Evolutionary conservation across 2,888 invertebrate species (phyloP).

Genomic region (Drosophila demipolita): DNA sequence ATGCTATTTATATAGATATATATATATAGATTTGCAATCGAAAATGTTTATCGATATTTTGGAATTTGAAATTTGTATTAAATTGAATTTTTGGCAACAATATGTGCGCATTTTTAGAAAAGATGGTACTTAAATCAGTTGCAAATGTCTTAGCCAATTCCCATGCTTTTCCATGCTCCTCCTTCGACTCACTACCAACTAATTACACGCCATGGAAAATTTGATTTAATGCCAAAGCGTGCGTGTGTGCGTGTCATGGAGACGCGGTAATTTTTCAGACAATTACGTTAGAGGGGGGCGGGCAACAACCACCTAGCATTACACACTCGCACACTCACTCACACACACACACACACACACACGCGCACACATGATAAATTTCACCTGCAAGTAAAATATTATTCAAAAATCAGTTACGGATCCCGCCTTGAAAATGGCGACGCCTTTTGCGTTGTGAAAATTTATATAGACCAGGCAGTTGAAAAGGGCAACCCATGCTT

Average conservation of each 20-base stretch:
- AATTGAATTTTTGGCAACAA: not conserved
- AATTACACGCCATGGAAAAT: slow-evolving; percentile 54
- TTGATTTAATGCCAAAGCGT: slow-evolving; percentile 72
- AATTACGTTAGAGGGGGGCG: slow-evolving; percentile 56
- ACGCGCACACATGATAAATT: slow-evolving; percentile 65
- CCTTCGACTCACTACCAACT: slow-evolving; percentile 16
- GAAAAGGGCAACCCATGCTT: slow-evolving; percentile 46
- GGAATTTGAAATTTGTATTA: too few relatives aligned
- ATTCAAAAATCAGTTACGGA: slow-evolving; percentile 77
- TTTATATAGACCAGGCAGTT: slow-evolving; percentile 55
- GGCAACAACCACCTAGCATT: slow-evolving; percentile 15
- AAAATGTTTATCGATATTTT: too few relatives aligned
- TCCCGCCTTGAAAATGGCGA: slow-evolving; percentile 25
- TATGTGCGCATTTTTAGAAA: not conserved
- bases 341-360: slow-evolving; percentile 14
- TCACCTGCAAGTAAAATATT: slow-evolving; percentile 78
- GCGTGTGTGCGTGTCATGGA: slow-evolving; percentile 75
- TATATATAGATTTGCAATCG: not conserved
- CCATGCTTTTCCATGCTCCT: not conserved
- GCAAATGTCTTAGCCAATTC: not conserved
- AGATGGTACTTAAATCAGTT: not conserved
- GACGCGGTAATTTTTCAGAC: slow-evolving; percentile 78
- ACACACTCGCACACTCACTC: slow-evolving; percentile 5
- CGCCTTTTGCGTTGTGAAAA: slow-evolving; percentile 42
- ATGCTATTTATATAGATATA: not conserved